Evolutionary conservation across 2,797 vertebrate species (phyloP), one percentile per base, ranked within the genome.

Genomic region (Uromys caudimaculatus): DNA sequence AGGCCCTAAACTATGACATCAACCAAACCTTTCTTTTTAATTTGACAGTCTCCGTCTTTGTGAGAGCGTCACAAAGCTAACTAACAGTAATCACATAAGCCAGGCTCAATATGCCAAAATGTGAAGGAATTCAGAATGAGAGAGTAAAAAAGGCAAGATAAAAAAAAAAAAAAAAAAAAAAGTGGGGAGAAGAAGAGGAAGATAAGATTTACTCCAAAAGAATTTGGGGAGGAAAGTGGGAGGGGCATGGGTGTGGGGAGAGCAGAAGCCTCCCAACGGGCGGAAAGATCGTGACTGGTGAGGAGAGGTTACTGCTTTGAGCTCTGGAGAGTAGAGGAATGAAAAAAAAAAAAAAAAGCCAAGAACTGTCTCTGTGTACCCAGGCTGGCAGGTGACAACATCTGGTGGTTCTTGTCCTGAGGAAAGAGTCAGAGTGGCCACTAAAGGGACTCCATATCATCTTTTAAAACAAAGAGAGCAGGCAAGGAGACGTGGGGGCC

Each of bases 401-500:
- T 97, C 93, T 60, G 32, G 44, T 0, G 19, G 60, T 17, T 10
- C 19, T 47, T 69, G 29, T 73, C 67, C 13, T 90, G 29, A 41
- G 24, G 47, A 47, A 21, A 84, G 41, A 64, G 1, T 17, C 32
- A 3, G 35, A 71, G 38, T 12, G 13, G 14, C 17, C 44, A 44
- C 13, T 60, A 62, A 60, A 93, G 69, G 1, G 19, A 50, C 50
- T 50, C 35, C 47, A 35, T 11, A 2, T 52, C 56, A 58, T 92
- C 38, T 60, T 86, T 92, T 78, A 60, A 90, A 96, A 69, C 29
- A 38, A 91, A 52, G 76, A 90, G 50, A 47, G 3, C 14, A 4
- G 19, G 21, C 56, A 44, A 44, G 38, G 81, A 62, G 38, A 16
- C 2, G 14, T 27, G 10, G 41, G 44, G 32, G 6, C 19, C 8